Conservation (phyloP, 2,797 vertebrate genomes). For the Diplodus puntazzo region DNA sequence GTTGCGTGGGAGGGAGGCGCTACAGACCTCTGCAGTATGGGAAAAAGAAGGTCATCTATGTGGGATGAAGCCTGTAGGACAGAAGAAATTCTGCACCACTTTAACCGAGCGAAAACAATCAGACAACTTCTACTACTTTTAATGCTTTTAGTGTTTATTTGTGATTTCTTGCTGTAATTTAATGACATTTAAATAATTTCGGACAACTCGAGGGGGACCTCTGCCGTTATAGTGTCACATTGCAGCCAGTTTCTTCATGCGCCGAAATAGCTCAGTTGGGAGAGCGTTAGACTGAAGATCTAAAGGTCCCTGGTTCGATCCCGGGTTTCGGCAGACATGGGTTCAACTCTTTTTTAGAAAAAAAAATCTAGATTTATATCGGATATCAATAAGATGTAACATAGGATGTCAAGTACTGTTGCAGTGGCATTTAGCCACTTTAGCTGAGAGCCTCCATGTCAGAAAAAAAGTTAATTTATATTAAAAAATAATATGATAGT, state of each 20-base stretch:
- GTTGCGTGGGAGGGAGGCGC: slow-evolving; percentile 61
- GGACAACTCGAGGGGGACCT: background rate
- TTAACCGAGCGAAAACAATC: slow-evolving; percentile 22
- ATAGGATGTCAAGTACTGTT: no score
- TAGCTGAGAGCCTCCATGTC: no score
- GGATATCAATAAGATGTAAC: no score
- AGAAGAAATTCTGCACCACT: slow-evolving; percentile 50
- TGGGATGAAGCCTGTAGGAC: slow-evolving; percentile 71
- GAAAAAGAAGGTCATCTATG: slow-evolving; percentile 68
- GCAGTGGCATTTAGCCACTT: no score
- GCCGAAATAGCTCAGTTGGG: slow-evolving; percentile 74
- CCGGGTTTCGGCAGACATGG: slow-evolving; percentile 67
- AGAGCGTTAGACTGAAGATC: slow-evolving; percentile 78
- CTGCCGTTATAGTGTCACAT: background rate
- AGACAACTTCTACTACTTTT: background rate
- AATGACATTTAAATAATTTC: background rate
- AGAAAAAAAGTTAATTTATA: no score
- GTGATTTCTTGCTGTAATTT: background rate
- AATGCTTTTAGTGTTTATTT: background rate
- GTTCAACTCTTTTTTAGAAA: no score
- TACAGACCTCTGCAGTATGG: slow-evolving; percentile 55
- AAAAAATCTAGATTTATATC: no score
- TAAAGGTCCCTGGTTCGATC: slow-evolving; percentile 76
- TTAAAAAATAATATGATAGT: no score
- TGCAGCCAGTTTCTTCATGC: accelerated